These are phyloP conservation scores for Tupaia chinensis DNA, from an alignment of 2,113 vertebrate genomes.

Conservation along the genomic window DNA sequence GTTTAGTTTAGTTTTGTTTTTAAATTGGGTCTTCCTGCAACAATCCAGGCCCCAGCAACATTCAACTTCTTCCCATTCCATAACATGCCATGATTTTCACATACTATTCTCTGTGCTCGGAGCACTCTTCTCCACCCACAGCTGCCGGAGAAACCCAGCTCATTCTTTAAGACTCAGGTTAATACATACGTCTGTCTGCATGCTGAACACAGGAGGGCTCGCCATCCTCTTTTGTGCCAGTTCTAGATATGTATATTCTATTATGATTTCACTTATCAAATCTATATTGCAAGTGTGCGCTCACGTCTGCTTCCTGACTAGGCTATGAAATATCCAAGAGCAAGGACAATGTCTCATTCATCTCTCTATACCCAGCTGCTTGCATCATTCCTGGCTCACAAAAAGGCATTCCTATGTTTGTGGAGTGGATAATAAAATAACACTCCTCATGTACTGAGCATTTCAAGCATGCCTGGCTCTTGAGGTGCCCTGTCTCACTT, in stretches of 20 bases:
- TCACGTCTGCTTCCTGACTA: slow-evolving; percentile 56
- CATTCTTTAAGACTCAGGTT: not conserved
- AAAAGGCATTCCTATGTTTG: slow-evolving; percentile 55
- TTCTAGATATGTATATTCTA: not conserved
- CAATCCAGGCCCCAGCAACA: not conserved
- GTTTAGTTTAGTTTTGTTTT: too few species aligned
- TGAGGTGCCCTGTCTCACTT: not conserved
- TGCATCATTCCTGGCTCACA: slow-evolving; percentile 23
- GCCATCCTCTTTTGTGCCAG: not conserved
- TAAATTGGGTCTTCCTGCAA: not conserved
- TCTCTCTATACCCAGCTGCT: slow-evolving; percentile 32
- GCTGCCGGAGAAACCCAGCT: not conserved
- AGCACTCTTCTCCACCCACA: not conserved
- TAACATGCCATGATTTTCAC: not conserved
- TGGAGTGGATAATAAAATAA: slow-evolving; percentile 61
- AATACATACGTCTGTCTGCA: not conserved
- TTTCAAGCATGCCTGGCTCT: not conserved
- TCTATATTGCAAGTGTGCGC: not conserved
- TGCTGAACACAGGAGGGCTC: not conserved
- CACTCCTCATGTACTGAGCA: not conserved
- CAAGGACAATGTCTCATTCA: slow-evolving; percentile 59
- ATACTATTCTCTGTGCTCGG: not conserved
- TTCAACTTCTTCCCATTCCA: not conserved
- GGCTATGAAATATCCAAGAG: slow-evolving; percentile 23
- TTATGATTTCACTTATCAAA: not conserved